phyloP scores from a whole-genome alignment of 2,888 invertebrate species.

The Torymus auratus region DNA sequence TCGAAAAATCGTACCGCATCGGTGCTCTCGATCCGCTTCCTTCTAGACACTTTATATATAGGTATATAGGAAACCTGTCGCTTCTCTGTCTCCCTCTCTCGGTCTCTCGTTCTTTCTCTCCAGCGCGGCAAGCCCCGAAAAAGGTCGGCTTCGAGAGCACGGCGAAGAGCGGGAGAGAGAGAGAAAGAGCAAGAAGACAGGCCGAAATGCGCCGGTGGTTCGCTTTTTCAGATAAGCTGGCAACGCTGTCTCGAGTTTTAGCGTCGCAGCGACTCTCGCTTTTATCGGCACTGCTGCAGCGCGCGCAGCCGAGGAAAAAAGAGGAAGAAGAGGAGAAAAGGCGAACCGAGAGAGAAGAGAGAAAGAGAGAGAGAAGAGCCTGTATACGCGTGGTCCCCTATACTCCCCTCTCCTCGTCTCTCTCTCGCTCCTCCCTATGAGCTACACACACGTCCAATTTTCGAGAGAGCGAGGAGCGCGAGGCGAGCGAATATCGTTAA shows the following conservation, averaged over 20 bases:
- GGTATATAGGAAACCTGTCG: slow-evolving; percentile 31
- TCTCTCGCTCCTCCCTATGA: slow-evolving; percentile 31
- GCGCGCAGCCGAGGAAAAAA: slow-evolving; percentile 2
- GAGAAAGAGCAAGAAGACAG: slow-evolving; percentile 26
- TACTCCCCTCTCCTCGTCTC: slow-evolving; percentile 39
- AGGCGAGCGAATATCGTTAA: slow-evolving; percentile 57
- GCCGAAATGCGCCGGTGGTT: slow-evolving; percentile 32
- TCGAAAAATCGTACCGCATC: slow-evolving; percentile 21
- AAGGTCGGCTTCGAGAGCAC: slow-evolving; percentile 32
- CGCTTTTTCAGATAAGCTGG: slow-evolving; percentile 52
- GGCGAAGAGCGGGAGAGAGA: background rate
- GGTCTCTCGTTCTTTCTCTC: background rate
- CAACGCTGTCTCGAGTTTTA: slow-evolving; percentile 52
- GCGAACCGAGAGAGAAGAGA: background rate
- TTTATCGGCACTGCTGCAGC: slow-evolving; percentile 53
- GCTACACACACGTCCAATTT: slow-evolving; percentile 47
- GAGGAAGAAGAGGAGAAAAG: slow-evolving; percentile 6
- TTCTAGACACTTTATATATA: slow-evolving; percentile 33
- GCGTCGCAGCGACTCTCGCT: slow-evolving; percentile 42
- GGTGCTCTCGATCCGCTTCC: slow-evolving; percentile 18
- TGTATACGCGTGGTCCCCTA: background rate
- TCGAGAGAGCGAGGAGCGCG: slow-evolving; percentile 28
- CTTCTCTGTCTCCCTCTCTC: background rate
- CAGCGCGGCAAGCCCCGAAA: background rate
- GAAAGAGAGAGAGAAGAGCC: background rate